Conservation (phyloP, 2,113 vertebrate genomes). For the Cheilinus undulatus region DNA sequence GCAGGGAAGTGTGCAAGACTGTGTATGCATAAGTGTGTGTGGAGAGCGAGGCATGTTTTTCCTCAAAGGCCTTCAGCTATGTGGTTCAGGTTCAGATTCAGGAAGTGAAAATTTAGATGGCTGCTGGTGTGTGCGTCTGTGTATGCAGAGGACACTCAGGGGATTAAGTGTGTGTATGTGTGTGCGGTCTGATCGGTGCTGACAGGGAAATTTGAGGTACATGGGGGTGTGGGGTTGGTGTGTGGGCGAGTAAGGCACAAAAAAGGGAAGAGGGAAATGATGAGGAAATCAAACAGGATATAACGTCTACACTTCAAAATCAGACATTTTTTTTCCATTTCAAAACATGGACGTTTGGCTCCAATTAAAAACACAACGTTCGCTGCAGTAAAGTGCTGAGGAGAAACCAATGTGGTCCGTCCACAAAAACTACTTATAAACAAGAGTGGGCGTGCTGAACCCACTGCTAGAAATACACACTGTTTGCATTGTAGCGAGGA, state of each 20-base stretch:
- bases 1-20: constrained; percentile 50
- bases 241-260: constrained; percentile 40
- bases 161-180: constrained; percentile 22
- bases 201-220: constrained; percentile 69
- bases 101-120: constrained; percentile 80
- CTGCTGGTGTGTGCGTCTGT: constrained; percentile 46
- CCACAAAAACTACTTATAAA: constrained; percentile 83
- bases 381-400: constrained; percentile 76
- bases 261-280: constrained; percentile 68
- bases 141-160: constrained; percentile 21
- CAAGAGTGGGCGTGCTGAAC: constrained; percentile 75
- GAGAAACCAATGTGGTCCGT: constrained; percentile 71
- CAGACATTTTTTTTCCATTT: constrained; percentile 49
- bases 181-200: constrained; percentile 47
- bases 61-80: constrained; percentile 72
- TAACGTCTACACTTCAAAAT: constrained; percentile 40
- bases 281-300: constrained; percentile 76
- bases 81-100: constrained; percentile 78
- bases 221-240: not conserved
- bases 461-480: constrained; percentile 74
- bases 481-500: constrained; percentile 54
- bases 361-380: constrained; percentile 57
- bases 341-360: constrained; percentile 62
- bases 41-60: constrained; percentile 64
- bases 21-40: constrained; percentile 19